Base-by-base conservation (phyloP, 2,113 vertebrate species). In the Calidris pugnax region DNA sequence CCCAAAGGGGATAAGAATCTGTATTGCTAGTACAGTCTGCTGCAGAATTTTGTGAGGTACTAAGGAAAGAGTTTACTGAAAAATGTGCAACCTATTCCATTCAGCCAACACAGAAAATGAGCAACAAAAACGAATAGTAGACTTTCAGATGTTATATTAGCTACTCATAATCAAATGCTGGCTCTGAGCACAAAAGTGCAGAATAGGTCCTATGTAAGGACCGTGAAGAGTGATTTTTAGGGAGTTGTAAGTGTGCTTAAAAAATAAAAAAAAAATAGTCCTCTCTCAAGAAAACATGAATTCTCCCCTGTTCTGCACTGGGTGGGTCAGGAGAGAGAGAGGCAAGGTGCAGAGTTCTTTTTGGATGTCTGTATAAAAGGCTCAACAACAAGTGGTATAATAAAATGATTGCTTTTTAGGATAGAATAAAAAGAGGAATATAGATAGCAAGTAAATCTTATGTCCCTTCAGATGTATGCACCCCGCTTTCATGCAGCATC, bases 401-500 rank as follows among this genome's bases (percentile, higher is more conserved):
- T 82, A 73, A 79, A 90, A 56, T 10, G 64, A 13, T n/a, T 79
- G 13, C 4, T 83, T 85, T 79, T 18, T 82, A 48, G 53, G 21
- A 20, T 26, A 16, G 27, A 80, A 37, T 72, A 30, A 72, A 59
- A 95, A 68, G 9, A 83, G 14, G 4, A 76, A 59, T 79, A 59
- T 4, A 53, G 47, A 23, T 15, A 83, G 28, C 3, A 4, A 55
- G 6, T 87, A 84, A 77, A 57, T 73, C 20, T 86, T 57, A 10
- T 1, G 3, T 12, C 47, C 4, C 7, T 87, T 79, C 35, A 51
- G 9, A 35, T 59, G 14, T 55, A 22, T 11, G 14, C 43, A 76
- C 12, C 0, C 1, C 0, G 0, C 18, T 7, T 85, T 79, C 35
- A 33, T 47, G 28, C 1, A 4, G 23, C n/a, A n/a, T 53, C 26